Evolutionary conservation across 1,140 invertebrate species (phyloP).

Genomic region (Drosophila subpulchrella): DNA sequence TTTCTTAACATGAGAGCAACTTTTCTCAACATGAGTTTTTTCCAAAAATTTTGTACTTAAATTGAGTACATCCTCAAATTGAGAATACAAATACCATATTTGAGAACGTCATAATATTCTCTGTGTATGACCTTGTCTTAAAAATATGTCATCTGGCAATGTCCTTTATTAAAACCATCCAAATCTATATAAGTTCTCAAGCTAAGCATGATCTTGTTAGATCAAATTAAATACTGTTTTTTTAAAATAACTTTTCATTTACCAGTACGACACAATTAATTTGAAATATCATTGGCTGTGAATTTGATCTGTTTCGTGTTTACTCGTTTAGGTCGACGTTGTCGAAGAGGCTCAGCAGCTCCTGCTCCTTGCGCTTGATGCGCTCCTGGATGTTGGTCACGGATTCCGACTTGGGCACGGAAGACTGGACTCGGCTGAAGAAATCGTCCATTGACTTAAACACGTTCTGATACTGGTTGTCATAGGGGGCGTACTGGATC

Average conservation of each 20-base stretch:
- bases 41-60: too few species aligned
- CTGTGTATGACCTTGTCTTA: too few species aligned
- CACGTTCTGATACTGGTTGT: conserved; percentile 49
- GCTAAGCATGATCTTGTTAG: too few species aligned
- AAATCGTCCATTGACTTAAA: conserved; percentile 78
- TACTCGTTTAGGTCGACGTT: conserved; percentile 38
- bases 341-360: conserved; percentile 73
- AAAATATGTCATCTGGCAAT: too few species aligned
- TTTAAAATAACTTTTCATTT: not conserved
- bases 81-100: too few species aligned
- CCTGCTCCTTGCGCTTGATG: conserved; percentile 71
- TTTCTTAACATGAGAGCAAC: too few species aligned
- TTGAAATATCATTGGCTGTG: conserved; percentile 1
- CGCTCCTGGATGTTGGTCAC: conserved; percentile 65
- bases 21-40: too few species aligned
- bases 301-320: conserved; percentile 4
- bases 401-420: conserved; percentile 64
- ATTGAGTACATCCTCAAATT: too few species aligned
- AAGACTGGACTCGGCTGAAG: conserved; percentile 39
- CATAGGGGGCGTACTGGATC: conserved; percentile 20
- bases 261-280: conserved; percentile 25
- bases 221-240: too few species aligned
- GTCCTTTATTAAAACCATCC: too few species aligned
- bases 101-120: too few species aligned
- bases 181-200: too few species aligned